Percentiles rank a stretch among this genome's conserved stretches.
phyloP scores from a whole-genome alignment of 1,140 invertebrate species.

The Pristionchus pacificus region DNA sequence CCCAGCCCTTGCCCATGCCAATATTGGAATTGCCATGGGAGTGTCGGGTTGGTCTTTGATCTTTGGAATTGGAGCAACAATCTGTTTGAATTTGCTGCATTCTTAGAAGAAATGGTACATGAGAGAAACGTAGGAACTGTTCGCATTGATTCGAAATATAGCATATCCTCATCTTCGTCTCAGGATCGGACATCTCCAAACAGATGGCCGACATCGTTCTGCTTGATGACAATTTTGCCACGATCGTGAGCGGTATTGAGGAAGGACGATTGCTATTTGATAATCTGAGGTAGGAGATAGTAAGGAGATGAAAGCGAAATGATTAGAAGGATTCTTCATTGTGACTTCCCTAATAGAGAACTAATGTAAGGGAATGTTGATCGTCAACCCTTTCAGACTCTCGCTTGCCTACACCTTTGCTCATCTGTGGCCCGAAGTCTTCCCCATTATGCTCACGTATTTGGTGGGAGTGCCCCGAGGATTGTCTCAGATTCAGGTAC shows the following conservation, averaged over 20 bases:
- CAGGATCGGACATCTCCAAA: slow-evolving; percentile 64
- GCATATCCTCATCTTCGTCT: too few relatives aligned
- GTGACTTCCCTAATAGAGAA: not conserved
- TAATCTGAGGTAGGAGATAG: slow-evolving; percentile 42
- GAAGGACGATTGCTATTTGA: slow-evolving; percentile 58
- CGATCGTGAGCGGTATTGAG: slow-evolving; percentile 69
- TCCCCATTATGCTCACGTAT: slow-evolving; percentile 56
- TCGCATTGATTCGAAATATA: too few relatives aligned
- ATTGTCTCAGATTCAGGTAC: slow-evolving; percentile 43
- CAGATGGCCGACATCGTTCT: slow-evolving; percentile 70
- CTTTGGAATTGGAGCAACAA: too few relatives aligned
- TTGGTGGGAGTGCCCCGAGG: slow-evolving; percentile 52
- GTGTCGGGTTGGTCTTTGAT: slow-evolving; percentile 24
- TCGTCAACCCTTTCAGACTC: slow-evolving; percentile 9
- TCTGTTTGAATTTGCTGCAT: too few relatives aligned
- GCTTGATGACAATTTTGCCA: slow-evolving; percentile 70
- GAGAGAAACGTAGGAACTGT: too few relatives aligned
- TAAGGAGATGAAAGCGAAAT: too few relatives aligned
- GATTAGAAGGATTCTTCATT: too few relatives aligned
- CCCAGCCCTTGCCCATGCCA: slow-evolving; percentile 72
- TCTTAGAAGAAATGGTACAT: too few relatives aligned
- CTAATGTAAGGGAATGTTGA: not conserved
- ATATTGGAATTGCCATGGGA: slow-evolving; percentile 64
- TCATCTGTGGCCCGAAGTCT: slow-evolving; percentile 57
- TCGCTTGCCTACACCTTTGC: slow-evolving; percentile 57